Evolutionary conservation across 2,797 vertebrate genomes (phyloP), one percentile per base, ranked within the genome.

Genomic region (Peromyscus attwateri): DNA sequence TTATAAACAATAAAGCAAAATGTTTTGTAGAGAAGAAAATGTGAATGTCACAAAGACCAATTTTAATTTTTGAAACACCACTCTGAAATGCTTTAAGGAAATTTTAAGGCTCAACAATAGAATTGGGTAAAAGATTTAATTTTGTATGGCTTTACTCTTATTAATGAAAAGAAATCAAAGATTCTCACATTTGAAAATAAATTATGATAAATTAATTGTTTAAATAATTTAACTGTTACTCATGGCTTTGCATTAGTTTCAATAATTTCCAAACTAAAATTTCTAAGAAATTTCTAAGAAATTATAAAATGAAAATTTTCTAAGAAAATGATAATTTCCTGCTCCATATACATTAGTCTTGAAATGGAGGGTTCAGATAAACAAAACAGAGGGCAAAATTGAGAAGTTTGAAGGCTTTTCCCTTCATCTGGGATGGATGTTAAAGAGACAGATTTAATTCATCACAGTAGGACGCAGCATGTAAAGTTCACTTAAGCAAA

Each of bases 231-330:
- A 79, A 13, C 29, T 68, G n/a, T 3, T 52, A 9, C 23, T 91
- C 64, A 40, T n/a, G 17, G 64, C 37, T 60, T 93, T 31, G 1
- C 13, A 91, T 84, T 91, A 49, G 27, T 46, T 82, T 92, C 11
- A 92, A 8, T 94, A 11, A 83, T 91, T 93, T 95, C 88, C 7
- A 84, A 87, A 87, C 46, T 57, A 77, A 92, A 92, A 43, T 87
- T 31, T 3, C 2, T 4, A 89, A 92, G 12, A 70, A n/a, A n/a
- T n/a, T n/a, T n/a, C n/a, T n/a, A n/a, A n/a, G n/a, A n/a, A n/a
- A n/a, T n/a, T n/a, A 73, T 40, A 46, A 4, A 84, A n/a, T 66
- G 3, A 37, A 76, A n/a, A 55, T 52, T 92, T 94, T 34, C 70
- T 55, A 84, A 49, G 40, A 84, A 10, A 66, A 64, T 13, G 80